Evolutionary conservation across 2,113 vertebrate genomes (phyloP).

Genomic region (Ondatra zibethicus): DNA sequence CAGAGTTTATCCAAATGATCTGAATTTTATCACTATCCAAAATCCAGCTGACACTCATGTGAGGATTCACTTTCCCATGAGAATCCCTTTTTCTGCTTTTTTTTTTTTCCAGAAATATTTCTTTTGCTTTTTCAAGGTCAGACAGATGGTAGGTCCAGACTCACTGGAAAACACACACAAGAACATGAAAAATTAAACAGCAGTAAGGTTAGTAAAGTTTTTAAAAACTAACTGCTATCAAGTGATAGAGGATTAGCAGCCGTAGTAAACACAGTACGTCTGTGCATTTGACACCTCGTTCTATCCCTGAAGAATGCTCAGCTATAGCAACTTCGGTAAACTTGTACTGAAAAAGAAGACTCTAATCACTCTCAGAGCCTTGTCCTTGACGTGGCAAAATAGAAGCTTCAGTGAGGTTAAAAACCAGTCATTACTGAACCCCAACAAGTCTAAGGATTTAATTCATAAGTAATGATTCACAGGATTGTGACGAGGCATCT

Average conservation of each 20-base stretch:
- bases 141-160: constrained; percentile 13
- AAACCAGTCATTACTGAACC: neutral
- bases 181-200: neutral
- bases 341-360: neutral
- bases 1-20: constrained; percentile 68
- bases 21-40: constrained; percentile 65
- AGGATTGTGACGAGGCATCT: neutral
- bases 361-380: neutral
- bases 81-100: constrained; percentile 63
- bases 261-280: neutral
- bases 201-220: neutral
- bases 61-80: constrained; percentile 76
- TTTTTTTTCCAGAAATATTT: constrained; percentile 45
- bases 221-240: neutral
- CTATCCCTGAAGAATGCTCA: neutral
- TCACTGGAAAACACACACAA: constrained; percentile 50
- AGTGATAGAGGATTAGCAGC: constrained; percentile 20
- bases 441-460: constrained; percentile 1
- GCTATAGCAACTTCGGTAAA: neutral
- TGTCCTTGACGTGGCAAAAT: neutral
- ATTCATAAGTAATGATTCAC: constrained; percentile 15
- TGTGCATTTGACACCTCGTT: neutral
- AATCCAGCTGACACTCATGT: constrained; percentile 59
- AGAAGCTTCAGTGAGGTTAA: neutral
- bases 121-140: constrained; percentile 48